Percentiles rank a stretch among this genome's conserved stretches.
phyloP scores from a whole-genome alignment of 2,888 invertebrate species.

The Chrysomela aeneicollis region DNA sequence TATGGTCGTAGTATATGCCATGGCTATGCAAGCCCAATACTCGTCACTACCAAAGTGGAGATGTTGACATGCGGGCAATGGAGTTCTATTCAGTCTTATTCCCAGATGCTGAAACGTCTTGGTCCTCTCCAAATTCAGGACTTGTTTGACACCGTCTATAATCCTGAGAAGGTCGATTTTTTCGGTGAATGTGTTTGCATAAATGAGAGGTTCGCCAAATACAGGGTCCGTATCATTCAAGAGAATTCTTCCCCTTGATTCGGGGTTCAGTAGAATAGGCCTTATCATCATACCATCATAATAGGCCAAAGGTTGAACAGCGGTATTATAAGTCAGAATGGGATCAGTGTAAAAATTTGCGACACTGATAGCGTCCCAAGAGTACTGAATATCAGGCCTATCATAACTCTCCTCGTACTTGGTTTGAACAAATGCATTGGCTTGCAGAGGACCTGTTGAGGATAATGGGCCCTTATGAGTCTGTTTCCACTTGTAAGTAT shows the following conservation, averaged over 20 bases:
- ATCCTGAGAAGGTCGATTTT: conserved; percentile 70
- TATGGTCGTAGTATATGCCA: conserved; percentile 74
- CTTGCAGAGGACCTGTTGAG: conserved; percentile 65
- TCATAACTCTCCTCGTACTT: conserved; percentile 61
- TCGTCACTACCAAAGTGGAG: conserved; percentile 69
- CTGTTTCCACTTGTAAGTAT: conserved; percentile 61
- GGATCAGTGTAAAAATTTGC: conserved; percentile 69
- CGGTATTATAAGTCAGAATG: conserved; percentile 54
- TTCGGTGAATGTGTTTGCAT: conserved; percentile 73
- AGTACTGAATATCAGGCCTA: conserved; percentile 73
- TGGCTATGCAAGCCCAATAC: conserved; percentile 72
- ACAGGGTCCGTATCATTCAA: conserved; percentile 76
- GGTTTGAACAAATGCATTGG: conserved; percentile 70
- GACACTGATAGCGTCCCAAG: conserved; percentile 68
- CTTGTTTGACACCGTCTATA: conserved; percentile 69
- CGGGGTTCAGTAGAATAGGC: conserved; percentile 70
- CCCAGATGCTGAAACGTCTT: conserved; percentile 67
- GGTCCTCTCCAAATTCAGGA: conserved; percentile 68
- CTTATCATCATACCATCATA: conserved; percentile 70
- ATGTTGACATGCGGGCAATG: conserved; percentile 67
- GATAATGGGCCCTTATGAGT: conserved; percentile 65
- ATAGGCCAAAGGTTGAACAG: conserved; percentile 67
- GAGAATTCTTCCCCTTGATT: conserved; percentile 69
- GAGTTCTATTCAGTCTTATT: conserved; percentile 65
- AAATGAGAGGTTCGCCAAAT: conserved; percentile 75